phyloP scores from a whole-genome alignment of 2,113 vertebrate species.

The Ceratotherium simum region DNA sequence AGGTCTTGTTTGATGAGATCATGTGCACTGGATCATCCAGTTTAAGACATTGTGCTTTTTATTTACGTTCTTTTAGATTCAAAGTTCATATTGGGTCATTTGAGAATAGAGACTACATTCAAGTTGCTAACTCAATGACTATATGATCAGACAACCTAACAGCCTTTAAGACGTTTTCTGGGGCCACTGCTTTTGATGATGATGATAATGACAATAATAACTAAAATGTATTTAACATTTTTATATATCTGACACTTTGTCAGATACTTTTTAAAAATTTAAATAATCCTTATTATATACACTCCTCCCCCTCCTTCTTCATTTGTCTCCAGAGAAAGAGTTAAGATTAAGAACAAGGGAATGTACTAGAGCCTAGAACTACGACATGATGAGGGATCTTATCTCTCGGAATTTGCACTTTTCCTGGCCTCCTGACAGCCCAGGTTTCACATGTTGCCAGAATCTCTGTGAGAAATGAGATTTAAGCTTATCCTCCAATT shows the following conservation, averaged over 20 bases:
- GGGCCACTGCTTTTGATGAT: background rate
- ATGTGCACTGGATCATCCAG: background rate
- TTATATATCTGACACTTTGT: background rate
- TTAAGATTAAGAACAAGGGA: background rate
- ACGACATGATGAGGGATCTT: background rate
- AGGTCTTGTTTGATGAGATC: background rate
- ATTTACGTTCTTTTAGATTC: background rate
- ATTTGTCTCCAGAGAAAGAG: background rate
- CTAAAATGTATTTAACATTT: background rate
- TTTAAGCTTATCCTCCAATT: conserved; percentile 16
- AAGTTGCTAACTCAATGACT: background rate
- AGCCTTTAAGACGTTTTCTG: background rate
- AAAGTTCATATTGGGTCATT: background rate
- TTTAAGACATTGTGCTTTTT: background rate
- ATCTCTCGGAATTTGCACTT: background rate
- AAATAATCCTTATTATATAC: background rate
- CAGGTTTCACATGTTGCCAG: background rate
- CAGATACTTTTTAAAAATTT: background rate
- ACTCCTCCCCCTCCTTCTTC: background rate
- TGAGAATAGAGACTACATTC: background rate
- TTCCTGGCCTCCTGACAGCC: background rate
- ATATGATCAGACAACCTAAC: background rate
- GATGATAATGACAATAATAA: background rate
- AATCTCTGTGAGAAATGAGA: conserved; percentile 14
- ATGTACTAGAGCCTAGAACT: background rate